phyloP scores from a whole-genome alignment of 2,797 vertebrate genomes.

The Linurgus olivaceus region DNA sequence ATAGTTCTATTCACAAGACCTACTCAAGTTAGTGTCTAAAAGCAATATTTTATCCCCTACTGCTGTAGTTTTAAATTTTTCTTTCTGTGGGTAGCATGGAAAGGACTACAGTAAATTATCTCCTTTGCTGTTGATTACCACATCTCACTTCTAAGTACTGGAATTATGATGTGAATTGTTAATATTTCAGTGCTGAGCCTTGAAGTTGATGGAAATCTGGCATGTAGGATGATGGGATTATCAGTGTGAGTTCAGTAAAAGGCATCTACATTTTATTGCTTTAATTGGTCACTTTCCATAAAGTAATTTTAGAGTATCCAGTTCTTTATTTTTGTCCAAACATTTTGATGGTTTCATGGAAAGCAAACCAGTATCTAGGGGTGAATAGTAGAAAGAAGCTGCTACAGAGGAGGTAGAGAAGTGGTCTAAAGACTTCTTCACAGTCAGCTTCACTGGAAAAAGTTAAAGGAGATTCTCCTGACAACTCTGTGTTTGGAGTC shows the following conservation, averaged over 20 bases:
- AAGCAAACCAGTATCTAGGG: background rate
- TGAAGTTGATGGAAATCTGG: background rate
- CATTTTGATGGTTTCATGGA: background rate
- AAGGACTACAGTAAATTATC: background rate
- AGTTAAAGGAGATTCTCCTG: background rate
- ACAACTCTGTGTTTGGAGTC: background rate
- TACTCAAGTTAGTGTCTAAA: background rate
- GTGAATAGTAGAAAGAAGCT: background rate
- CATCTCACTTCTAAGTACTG: background rate
- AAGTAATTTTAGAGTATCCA: background rate
- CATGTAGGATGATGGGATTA: background rate
- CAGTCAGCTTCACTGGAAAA: background rate
- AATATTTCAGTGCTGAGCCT: background rate
- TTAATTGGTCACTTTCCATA: background rate
- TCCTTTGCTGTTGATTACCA: background rate
- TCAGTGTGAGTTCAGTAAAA: background rate
- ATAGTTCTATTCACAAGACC: background rate
- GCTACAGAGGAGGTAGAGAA: background rate
- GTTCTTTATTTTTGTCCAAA: background rate
- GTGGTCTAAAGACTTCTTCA: background rate
- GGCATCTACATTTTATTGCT: background rate
- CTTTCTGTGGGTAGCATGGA: background rate
- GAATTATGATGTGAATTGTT: background rate
- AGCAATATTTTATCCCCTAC: background rate
- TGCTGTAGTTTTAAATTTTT: background rate